Evolutionary conservation across 1,140 invertebrate species (phyloP).

Genomic region (Cherax destructor): DNA sequence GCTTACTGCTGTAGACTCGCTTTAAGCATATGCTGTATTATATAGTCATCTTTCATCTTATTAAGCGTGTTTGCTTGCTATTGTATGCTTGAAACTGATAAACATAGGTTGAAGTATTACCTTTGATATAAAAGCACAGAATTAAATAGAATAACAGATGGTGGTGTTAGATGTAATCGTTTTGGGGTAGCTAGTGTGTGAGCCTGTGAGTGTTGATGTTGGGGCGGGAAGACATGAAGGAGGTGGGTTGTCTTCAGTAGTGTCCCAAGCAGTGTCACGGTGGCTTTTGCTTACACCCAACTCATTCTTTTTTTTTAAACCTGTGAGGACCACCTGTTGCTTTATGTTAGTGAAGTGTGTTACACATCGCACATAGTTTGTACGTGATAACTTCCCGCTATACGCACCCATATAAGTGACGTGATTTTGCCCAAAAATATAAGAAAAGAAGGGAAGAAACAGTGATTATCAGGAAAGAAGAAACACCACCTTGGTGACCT

Average conservation of each 20-base stretch:
- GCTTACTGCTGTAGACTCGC: not conserved
- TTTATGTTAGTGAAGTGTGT: not conserved
- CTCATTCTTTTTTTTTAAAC: not conserved
- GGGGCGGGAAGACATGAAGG: not conserved
- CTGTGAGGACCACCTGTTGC: not conserved
- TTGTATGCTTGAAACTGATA: no score
- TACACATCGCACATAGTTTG: not conserved
- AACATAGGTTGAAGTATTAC: no score
- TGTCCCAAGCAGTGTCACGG: not conserved
- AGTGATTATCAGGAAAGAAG: not conserved
- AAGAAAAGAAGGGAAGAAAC: not conserved
- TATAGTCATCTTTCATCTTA: no score
- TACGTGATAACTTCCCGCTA: not conserved
- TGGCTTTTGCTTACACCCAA: not conserved
- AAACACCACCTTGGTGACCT: not conserved
- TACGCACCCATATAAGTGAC: not conserved
- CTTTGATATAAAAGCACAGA: no score
- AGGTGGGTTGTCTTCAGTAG: not conserved
- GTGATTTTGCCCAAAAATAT: not conserved
- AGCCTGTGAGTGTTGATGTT: not conserved
- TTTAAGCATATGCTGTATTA: not conserved
- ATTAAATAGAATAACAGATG: no score
- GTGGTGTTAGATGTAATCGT: no score
- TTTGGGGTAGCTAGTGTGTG: not conserved
- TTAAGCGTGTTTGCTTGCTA: no score